Evolutionary conservation across 1,140 invertebrate species (phyloP).

Genomic region (Brachionus angularis): DNA sequence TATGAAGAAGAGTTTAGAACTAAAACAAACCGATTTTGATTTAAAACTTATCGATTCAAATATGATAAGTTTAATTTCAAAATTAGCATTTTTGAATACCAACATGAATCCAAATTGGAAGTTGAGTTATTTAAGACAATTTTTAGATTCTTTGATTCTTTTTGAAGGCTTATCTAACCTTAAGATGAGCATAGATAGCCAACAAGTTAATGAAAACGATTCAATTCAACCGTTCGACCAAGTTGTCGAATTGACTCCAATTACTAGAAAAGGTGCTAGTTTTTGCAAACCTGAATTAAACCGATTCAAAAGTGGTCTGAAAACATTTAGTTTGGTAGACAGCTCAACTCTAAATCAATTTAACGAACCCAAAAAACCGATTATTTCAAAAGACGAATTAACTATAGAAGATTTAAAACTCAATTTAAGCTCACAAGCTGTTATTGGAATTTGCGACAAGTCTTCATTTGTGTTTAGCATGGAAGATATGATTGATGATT

Average conservation of each 20-base stretch:
- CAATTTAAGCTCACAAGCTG: too few relatives aligned
- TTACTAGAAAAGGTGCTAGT: too few relatives aligned
- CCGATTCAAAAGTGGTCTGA: too few relatives aligned
- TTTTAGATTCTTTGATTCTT: background rate
- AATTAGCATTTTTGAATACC: slow-evolving; percentile 11
- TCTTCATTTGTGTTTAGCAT: slow-evolving; percentile 8
- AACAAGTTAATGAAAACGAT: background rate
- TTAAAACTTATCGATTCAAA: background rate
- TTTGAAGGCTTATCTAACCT: background rate
- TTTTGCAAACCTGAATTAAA: too few relatives aligned
- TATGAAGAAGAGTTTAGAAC: background rate
- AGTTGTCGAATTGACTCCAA: too few relatives aligned
- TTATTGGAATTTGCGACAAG: slow-evolving; percentile 12
- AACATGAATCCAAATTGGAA: slow-evolving; percentile 33
- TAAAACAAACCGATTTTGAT: background rate
- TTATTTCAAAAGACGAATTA: background rate
- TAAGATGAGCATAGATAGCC: background rate
- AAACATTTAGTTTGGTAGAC: too few relatives aligned
- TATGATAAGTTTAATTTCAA: background rate
- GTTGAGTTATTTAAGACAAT: background rate
- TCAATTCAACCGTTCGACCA: too few relatives aligned
- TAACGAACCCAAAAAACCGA: background rate
- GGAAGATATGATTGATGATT: slow-evolving; percentile 21
- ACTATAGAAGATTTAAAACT: background rate
- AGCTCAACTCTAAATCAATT: too few relatives aligned